Evolutionary conservation across 2,113 vertebrate genomes (phyloP), one percentile per base, ranked within the genome.

Genomic region (Panthera uncia): DNA sequence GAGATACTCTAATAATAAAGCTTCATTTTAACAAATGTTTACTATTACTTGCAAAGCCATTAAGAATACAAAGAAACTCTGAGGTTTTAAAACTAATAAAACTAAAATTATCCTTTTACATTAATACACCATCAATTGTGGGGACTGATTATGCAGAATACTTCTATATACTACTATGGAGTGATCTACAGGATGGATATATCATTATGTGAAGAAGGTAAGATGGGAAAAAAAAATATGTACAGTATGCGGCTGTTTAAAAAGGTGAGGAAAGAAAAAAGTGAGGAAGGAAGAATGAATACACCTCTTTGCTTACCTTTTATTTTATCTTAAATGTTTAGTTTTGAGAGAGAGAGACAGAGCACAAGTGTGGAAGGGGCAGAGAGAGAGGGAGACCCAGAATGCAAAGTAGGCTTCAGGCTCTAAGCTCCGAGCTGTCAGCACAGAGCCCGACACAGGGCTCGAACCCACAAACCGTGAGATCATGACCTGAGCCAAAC

Each of bases 11-110:
- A 82, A 91, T 71, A 89, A 41, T 41, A 69, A 85, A 91, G 18
- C 48, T 79, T 81, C 45, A 33, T 81, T 74, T 81, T 80, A 82
- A 91, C 11, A 31, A 89, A 80, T 74, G 78, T 63, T 48, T 73
- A 68, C 31, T 61, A 79, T 63, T 63, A 29, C 4, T 71, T 19
- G 38, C 57, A 85, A 94, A 94, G n/a, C 25, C 69, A 81, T 25
- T 61, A 93, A 50, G 21, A 92, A 82, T 38, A 80, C 12, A 81
- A 55, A n/a, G 45, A 33, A 65, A 68, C 6, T 12, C 18, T 76
- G 16, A 91, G 33, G 13, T 87, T 57, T 95, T 91, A 86, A 81
- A 86, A 93, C 21, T 55, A 97, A 63, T 65, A 85, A 85, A 10
- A 57, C n/a, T 65, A 65, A 91, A 63, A 89, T 13, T 31, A 84